These are phyloP conservation scores for Epinephelus fuscoguttatus DNA, from an alignment of 2,113 vertebrate species.

Conservation along the genomic window DNA sequence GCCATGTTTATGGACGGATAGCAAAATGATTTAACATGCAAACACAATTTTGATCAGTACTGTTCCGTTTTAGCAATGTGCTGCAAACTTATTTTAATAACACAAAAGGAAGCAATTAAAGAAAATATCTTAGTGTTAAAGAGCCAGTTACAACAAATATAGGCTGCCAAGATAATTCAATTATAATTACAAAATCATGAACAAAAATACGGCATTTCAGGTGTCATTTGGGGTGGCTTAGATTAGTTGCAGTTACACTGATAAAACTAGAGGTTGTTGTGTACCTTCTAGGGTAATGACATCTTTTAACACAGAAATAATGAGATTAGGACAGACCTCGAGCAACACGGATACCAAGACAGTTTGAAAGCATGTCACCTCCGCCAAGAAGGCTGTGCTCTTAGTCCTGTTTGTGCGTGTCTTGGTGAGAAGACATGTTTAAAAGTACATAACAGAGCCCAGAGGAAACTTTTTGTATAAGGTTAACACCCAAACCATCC, in stretches of 20 bases:
- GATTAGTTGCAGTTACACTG: slow-evolving; percentile 24
- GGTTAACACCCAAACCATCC: neutral
- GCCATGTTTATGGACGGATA: neutral
- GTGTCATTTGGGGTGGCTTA: slow-evolving; percentile 3
- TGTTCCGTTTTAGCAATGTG: neutral
- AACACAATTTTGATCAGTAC: neutral
- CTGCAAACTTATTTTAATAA: neutral
- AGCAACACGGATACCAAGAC: neutral
- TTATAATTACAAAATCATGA: slow-evolving; percentile 1
- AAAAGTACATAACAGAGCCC: neutral
- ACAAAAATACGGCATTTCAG: slow-evolving; percentile 8
- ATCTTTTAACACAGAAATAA: slow-evolving; percentile 11
- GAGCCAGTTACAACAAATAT: neutral
- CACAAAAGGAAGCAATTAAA: neutral
- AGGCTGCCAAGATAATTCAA: neutral
- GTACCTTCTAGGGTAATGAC: slow-evolving; percentile 13
- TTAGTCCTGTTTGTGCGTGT: neutral
- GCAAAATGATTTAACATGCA: neutral
- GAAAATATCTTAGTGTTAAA: neutral
- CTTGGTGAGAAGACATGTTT: neutral
- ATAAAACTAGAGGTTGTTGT: slow-evolving; percentile 20
- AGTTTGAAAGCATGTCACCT: neutral
- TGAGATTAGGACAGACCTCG: neutral
- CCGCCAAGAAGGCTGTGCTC: neutral
- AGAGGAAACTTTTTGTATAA: neutral